phyloP scores from a whole-genome alignment of 2,888 invertebrate species.

The Cheilosia grossa region DNA sequence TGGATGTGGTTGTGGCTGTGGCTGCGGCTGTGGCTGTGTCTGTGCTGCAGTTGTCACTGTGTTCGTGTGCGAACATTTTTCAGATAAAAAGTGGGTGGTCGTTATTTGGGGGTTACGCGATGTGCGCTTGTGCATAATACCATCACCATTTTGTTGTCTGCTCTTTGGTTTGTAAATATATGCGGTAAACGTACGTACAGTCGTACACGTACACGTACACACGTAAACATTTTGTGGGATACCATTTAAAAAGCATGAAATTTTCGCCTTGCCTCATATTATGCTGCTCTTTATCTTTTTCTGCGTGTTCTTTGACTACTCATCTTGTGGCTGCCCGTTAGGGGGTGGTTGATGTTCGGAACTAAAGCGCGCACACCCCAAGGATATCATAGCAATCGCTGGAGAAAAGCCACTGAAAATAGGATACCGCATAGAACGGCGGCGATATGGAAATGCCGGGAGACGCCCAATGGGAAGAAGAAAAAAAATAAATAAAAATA shows the following conservation, averaged over 20 bases:
- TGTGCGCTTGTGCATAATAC: constrained; percentile 68
- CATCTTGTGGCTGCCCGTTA: constrained; percentile 19
- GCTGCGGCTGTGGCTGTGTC: not conserved
- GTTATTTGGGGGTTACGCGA: constrained; percentile 45
- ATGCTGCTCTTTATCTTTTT: not conserved
- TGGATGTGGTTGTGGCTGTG: not conserved
- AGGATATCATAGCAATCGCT: constrained; percentile 38
- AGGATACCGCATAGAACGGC: constrained; percentile 18
- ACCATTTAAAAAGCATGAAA: constrained; percentile 39
- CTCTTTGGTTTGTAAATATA: constrained; percentile 8
- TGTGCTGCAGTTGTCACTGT: not conserved
- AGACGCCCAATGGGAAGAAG: not conserved
- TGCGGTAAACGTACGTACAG: constrained; percentile 1
- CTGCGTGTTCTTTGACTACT: constrained; percentile 2
- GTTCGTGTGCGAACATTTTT: constrained; percentile 8
- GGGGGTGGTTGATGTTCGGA: not conserved
- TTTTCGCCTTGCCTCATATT: constrained; percentile 19
- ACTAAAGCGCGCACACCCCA: constrained; percentile 29
- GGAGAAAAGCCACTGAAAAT: constrained; percentile 26
- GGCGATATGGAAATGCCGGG: constrained; percentile 6
- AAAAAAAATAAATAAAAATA: no score
- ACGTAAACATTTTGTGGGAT: constrained; percentile 17
- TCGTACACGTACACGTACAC: constrained; percentile 5
- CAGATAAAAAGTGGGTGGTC: constrained; percentile 57
- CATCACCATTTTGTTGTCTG: constrained; percentile 58